A percentile compares a stretch with the other conserved stretches of the same genome.
phyloP scores from a whole-genome alignment of 2,888 invertebrate species.

The Adelphocoris suturalis region DNA sequence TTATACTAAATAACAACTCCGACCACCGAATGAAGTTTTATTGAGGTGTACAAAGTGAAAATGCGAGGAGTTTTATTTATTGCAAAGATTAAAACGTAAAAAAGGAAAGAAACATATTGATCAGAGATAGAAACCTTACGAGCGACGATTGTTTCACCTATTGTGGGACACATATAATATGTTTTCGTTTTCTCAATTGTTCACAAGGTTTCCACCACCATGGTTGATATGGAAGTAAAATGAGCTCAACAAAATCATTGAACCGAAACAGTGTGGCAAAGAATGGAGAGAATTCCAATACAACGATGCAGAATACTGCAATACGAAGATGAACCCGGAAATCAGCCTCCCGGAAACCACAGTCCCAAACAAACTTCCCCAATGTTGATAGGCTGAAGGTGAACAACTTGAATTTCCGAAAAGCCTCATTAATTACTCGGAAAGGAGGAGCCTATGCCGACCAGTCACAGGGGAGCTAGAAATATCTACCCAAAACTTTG shows the following conservation, averaged over 20 bases:
- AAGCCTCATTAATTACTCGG: constrained; percentile 41
- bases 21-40: no score
- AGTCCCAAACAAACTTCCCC: background rate
- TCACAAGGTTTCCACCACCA: no score
- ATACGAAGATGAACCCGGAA: background rate
- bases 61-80: no score
- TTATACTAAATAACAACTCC: no score
- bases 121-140: no score
- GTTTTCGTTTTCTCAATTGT: no score
- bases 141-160: no score
- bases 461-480: constrained; percentile 26
- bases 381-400: background rate
- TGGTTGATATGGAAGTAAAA: no score
- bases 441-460: constrained; percentile 9
- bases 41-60: no score
- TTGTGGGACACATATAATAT: no score
- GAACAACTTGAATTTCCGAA: constrained; percentile 40
- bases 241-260: background rate
- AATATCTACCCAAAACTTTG: constrained; percentile 32
- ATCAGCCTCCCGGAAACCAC: background rate
- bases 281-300: background rate
- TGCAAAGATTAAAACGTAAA: no score
- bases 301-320: background rate
- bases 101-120: no score
- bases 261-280: background rate